Percentiles rank a stretch among this genome's conserved stretches.
Evolutionary conservation across 92 coral and sea anemone species (phyloP).

Genomic region (Paragorgia papillata): DNA sequence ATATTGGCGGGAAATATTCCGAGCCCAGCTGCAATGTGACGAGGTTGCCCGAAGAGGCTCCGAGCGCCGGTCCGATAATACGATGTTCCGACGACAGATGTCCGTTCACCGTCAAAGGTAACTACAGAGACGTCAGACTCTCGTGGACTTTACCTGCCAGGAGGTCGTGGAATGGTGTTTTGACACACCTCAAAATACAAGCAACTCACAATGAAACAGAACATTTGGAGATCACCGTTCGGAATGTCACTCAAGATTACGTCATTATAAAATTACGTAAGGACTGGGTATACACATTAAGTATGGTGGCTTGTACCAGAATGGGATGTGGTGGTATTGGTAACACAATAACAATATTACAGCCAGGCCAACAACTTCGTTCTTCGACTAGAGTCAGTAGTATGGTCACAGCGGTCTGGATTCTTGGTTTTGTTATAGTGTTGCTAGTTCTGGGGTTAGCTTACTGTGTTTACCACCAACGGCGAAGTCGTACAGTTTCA

Average conservation of each 20-base stretch:
- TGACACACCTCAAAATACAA: not conserved
- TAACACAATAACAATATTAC: not conserved
- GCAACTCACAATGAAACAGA: not conserved
- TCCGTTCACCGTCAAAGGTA: not conserved
- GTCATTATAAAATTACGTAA: not conserved
- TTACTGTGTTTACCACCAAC: not conserved
- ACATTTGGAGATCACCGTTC: not conserved
- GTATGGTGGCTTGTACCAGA: not conserved
- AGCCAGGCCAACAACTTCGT: not conserved
- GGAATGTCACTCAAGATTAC: not conserved
- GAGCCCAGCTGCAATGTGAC: not conserved
- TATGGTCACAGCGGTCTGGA: not conserved
- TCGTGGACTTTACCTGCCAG: not conserved
- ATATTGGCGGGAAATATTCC: not conserved
- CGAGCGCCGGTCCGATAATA: not conserved
- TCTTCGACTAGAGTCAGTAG: not conserved
- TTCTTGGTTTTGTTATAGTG: not conserved
- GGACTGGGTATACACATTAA: not conserved
- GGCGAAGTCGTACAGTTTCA: not conserved
- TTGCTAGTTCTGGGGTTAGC: not conserved
- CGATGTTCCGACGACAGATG: not conserved
- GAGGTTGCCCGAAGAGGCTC: not conserved
- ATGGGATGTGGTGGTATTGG: conserved; percentile 4
- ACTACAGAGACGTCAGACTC: not conserved
- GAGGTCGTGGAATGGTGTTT: not conserved